These are phyloP conservation scores for Amblyjoppa proteus DNA, from an alignment of 2,888 invertebrate species.

Conservation along the genomic window DNA sequence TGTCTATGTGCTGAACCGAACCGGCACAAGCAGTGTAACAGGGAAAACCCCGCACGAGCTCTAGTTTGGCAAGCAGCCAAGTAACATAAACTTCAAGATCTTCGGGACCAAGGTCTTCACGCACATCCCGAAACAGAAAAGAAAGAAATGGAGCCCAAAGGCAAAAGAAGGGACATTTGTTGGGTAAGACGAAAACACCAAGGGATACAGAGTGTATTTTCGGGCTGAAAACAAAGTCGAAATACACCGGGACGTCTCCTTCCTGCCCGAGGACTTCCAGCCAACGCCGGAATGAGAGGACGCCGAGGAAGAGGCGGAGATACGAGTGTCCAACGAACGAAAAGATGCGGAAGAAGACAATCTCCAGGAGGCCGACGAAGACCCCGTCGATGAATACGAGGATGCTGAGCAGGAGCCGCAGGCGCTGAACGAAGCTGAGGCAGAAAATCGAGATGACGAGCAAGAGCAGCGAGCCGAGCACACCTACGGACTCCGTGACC, in stretches of 20 bases:
- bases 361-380: no score
- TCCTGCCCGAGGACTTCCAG: not conserved
- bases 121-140: constrained; percentile 76
- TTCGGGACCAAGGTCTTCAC: constrained; percentile 77
- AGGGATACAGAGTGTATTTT: constrained; percentile 76
- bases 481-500: constrained; percentile 9
- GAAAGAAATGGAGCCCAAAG: constrained; percentile 69
- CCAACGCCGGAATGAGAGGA: no score
- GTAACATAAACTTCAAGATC: constrained; percentile 46
- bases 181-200: constrained; percentile 74
- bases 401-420: no score
- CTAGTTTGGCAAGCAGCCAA: constrained; percentile 70
- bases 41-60: constrained; percentile 75
- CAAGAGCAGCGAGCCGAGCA: no score
- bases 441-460: no score
- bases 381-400: no score
- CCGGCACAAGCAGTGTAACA: constrained; percentile 72
- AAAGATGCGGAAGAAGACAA: no score
- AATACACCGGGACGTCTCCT: constrained; percentile 48
- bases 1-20: constrained; percentile 79
- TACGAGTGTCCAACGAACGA: not conserved
- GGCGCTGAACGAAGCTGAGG: not conserved
- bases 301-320: constrained; percentile 7
- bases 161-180: constrained; percentile 71
- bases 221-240: constrained; percentile 28